A percentile compares a stretch with the other conserved stretches of the same genome.
Evolutionary conservation across 2,888 invertebrate species (phyloP).

Genomic region (Luperina nickerlii): DNA sequence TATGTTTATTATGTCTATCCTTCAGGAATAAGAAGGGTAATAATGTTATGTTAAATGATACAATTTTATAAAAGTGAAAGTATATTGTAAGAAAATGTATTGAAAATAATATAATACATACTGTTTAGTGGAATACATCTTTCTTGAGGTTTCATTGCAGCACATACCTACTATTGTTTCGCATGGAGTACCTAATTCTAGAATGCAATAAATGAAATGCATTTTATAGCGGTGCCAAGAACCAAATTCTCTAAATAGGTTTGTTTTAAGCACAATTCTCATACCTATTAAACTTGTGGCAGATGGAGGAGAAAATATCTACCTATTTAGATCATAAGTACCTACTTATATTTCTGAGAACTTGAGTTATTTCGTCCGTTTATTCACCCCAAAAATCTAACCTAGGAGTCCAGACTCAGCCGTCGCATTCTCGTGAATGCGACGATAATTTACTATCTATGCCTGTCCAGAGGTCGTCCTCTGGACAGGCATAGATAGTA

Average conservation of each 20-base stretch:
- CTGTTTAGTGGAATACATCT: background rate
- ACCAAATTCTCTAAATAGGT: background rate
- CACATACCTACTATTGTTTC: background rate
- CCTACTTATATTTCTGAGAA: background rate
- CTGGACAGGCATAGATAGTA: background rate
- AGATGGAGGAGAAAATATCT: background rate
- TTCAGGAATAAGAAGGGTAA: background rate
- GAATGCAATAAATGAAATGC: too few species aligned
- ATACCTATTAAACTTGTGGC: background rate
- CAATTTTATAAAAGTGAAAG: background rate
- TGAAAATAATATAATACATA: slow-evolving; percentile 3
- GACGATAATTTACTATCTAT: too few species aligned
- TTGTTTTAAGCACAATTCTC: background rate
- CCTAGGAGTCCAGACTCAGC: too few species aligned
- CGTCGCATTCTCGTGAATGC: background rate
- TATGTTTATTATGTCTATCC: background rate
- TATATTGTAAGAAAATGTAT: slow-evolving; percentile 20
- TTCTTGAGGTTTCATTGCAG: slow-evolving; percentile 4
- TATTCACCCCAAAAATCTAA: background rate
- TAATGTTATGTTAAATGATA: background rate
- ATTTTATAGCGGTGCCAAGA: too few species aligned
- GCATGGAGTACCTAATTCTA: background rate
- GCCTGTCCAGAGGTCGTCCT: too few species aligned
- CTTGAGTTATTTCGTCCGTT: too few species aligned
- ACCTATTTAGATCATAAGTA: too few species aligned